A percentile compares a stretch with the other conserved stretches of the same genome.
Evolutionary conservation across 2,797 vertebrate genomes (phyloP).

Genomic region (Novumbra hubbsi): DNA sequence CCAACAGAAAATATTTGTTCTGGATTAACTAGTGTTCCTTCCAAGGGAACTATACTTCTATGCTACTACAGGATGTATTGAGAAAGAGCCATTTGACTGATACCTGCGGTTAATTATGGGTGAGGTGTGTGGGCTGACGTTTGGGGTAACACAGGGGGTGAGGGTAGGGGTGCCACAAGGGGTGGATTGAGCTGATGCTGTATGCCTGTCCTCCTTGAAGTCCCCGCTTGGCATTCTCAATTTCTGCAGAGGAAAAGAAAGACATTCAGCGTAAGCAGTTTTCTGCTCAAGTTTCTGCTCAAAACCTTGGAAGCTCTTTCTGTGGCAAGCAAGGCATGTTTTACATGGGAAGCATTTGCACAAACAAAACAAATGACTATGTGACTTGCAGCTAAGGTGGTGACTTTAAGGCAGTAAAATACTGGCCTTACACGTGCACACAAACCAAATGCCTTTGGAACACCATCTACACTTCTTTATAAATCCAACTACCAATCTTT

Average conservation of each 20-base stretch:
- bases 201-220: constrained; percentile 76
- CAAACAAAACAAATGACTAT: neutral
- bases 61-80: neutral
- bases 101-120: constrained; percentile 71
- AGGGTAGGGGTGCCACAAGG: constrained; percentile 68
- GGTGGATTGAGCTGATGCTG: constrained; percentile 75
- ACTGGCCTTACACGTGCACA: neutral
- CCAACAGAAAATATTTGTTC: neutral
- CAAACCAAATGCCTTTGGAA: neutral
- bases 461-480: constrained; percentile 1
- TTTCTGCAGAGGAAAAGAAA: constrained; percentile 63
- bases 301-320: neutral
- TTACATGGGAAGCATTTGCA: neutral
- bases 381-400: neutral
- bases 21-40: too few relatives aligned
- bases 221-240: constrained; percentile 77
- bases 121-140: constrained; percentile 62
- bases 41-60: neutral
- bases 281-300: too few relatives aligned
- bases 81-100: neutral
- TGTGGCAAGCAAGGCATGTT: too few relatives aligned
- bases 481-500: constrained; percentile 23
- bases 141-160: constrained; percentile 17
- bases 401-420: neutral
- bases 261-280: too few relatives aligned